Base-by-base conservation (phyloP, 2,888 invertebrate species). In the Nemapogon koenigi region DNA sequence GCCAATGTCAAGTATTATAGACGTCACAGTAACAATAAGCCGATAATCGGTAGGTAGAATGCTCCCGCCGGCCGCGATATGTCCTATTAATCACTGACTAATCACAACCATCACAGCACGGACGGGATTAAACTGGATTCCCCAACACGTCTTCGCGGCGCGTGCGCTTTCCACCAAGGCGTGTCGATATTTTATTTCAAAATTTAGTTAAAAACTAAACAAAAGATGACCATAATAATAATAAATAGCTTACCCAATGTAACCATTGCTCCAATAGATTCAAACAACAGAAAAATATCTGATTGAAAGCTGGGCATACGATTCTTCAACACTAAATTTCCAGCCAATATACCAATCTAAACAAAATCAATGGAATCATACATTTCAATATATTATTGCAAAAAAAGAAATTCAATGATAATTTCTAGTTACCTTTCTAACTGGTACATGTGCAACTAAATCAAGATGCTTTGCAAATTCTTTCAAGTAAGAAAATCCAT, bases 241-340 rank as follows among this genome's bases (percentile, higher is more conserved):
- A n/a, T 14, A 16, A 38, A 14, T 44, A 60, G n/a, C 76, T 78
- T 62, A 84, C 84, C 66, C 42, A 84, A 59, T 16, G 75, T 81
- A 4, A 84, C 44, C 11, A 55, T 48, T 1, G 83, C 82, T 2
- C 82, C 81, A 1, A 81, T 72, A 2, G 81, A 64, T 53, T 82
- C 81, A 1, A 87, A 58, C 2, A 86, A 62, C 11, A 86, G 45
- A 47, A 83, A 86, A 3, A 89, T 50, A 52, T 89, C 89, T 0
- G 88, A 88, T 10, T 83, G 84, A 53, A 87, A 89, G 16, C 81
- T 81, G 1, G 64, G 75, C 49, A 83, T 75, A 1, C 62, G 54
- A 43, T 83, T 81, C 52, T 87, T 88, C 47, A 86, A 62, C 75
- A 86, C 84, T 32, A 88, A 52, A 49, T 88, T 88, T 2, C 88